Evolutionary conservation across 1,140 invertebrate genomes (phyloP), one percentile per base, ranked within the genome.

Genomic region (Coboldia fuscipes): DNA sequence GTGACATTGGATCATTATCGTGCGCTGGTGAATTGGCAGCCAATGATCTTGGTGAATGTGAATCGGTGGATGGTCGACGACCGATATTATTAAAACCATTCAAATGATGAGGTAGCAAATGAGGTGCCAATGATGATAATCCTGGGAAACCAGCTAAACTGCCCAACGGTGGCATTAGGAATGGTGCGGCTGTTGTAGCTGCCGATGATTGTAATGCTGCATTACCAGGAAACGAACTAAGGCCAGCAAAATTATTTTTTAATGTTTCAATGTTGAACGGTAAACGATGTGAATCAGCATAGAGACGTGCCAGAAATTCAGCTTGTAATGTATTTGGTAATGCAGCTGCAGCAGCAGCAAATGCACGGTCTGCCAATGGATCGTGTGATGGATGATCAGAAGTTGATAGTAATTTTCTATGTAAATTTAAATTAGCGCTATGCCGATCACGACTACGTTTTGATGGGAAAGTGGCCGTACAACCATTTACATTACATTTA

Each of bases 401-500:
- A 2, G 81, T 84, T 1, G 79, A 81, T 23, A 89, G 51, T 18
- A 90, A 60, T 53, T 90, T 90, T 35, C 81, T 65, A 47, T 96
- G 90, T 12, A 96, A 63, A 46, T 88, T 93, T 21, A 84, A 60
- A 50, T 97, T 96, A 1, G 84, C 73, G 44, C 83, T 88, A 54
- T 97, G 90, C 3, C 89, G 63, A 48, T 97, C 89, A 37, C 89
- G 69, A 40, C 81, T 89, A 31, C 86, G 60, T 51, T 89, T 94
- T 1, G 88, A 93, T n/a, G 85, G 84, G 50, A 96, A 97, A 1
- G 84, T 77, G 0, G 88, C 88, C 52, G 85, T 86, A 50, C 90
- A 96, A n/a, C 90, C 89, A 39, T 92, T 85, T 3, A 94, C 78
- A 39, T 76, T 88, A 58, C 92, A 97, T 46, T 83, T 85, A 56